A percentile compares a stretch with the other conserved stretches of the same genome.
Conservation (phyloP, 2,888 invertebrate species). For the Habrosyne pyritoides region DNA sequence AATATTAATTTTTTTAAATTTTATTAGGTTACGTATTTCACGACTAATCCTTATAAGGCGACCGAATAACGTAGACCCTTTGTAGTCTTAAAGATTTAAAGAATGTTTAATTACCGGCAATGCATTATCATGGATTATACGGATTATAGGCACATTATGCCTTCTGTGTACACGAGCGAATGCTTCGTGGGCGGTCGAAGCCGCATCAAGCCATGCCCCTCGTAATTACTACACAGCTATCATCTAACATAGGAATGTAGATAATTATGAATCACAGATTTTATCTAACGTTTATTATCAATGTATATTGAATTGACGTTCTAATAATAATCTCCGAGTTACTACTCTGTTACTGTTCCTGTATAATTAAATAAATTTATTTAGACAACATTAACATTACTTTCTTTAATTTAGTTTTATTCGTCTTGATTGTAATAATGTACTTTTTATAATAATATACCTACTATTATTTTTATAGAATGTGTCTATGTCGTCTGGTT, state of each 20-base stretch:
- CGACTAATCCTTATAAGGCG: neutral
- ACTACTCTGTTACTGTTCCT: neutral
- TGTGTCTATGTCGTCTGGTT: neutral
- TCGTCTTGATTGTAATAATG: neutral
- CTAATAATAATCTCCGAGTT: neutral
- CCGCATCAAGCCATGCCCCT: constrained; percentile 20
- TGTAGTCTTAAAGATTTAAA: neutral
- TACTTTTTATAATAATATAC: too few species aligned
- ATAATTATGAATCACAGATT: constrained; percentile 53
- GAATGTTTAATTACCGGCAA: neutral
- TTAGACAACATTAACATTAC: neutral
- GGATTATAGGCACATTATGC: neutral
- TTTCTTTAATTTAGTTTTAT: neutral
- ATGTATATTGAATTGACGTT: constrained; percentile 19
- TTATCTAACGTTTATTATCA: constrained; percentile 41
- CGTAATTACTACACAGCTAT: constrained; percentile 15
- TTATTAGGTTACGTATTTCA: neutral
- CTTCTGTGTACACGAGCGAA: constrained; percentile 12
- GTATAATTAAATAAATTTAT: constrained; percentile 1
- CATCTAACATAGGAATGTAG: constrained; percentile 30
- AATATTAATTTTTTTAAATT: too few species aligned
- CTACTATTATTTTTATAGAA: too few species aligned
- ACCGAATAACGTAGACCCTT: neutral
- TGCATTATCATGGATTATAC: neutral
- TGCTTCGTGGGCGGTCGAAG: constrained; percentile 29